Conservation (phyloP, 2,888 invertebrate species). For the Saturnia pavonia region DNA sequence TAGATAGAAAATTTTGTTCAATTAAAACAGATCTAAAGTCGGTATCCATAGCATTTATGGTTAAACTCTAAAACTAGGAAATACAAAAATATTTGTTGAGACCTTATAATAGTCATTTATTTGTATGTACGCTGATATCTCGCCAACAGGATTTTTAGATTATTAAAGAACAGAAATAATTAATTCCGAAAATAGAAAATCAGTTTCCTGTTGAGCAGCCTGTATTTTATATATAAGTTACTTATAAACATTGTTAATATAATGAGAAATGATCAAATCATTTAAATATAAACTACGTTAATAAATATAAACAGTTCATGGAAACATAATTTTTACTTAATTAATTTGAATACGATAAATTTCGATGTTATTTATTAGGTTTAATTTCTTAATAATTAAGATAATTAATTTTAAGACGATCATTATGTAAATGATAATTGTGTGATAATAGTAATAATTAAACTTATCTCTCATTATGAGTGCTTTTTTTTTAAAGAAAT, state of each 20-base stretch:
- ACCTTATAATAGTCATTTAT: too few species aligned
- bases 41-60: too few species aligned
- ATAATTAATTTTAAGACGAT: slow-evolving; percentile 32
- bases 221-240: too few species aligned
- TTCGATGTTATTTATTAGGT: neutral
- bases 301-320: neutral
- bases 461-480: neutral
- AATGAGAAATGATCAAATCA: neutral
- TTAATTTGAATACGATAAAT: neutral
- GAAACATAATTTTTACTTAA: slow-evolving; percentile 3
- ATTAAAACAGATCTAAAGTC: too few species aligned
- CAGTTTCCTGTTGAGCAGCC: neutral
- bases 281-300: neutral
- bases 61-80: too few species aligned
- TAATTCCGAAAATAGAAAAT: neutral
- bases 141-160: neutral
- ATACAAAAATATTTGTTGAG: too few species aligned
- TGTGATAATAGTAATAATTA: slow-evolving; percentile 21
- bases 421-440: slow-evolving; percentile 35
- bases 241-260: neutral
- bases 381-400: slow-evolving; percentile 23
- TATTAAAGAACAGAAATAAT: neutral
- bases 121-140: neutral
- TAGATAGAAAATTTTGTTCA: too few species aligned
- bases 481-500: neutral